These are phyloP conservation scores for Leptinotarsa tumamoca DNA, from an alignment of 2,888 invertebrate species.

Conservation along the genomic window DNA sequence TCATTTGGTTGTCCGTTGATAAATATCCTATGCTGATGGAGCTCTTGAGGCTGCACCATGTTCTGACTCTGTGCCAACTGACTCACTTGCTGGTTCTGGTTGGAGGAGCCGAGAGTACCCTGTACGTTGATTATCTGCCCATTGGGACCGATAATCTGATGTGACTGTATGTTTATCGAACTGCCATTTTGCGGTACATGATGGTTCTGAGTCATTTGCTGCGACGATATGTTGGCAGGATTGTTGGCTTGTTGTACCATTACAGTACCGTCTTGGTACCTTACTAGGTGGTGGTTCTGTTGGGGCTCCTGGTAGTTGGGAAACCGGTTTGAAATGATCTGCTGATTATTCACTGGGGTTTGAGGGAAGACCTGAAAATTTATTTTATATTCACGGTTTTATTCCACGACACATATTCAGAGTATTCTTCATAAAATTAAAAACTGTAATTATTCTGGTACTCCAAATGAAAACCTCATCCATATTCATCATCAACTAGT, in stretches of 20 bases:
- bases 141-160: conserved; percentile 70
- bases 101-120: conserved; percentile 62
- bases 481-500: no score
- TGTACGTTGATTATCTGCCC: conserved; percentile 74
- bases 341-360: conserved; percentile 51
- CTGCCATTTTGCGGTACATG: conserved; percentile 50
- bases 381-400: background rate
- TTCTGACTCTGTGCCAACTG: conserved; percentile 50
- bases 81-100: conserved; percentile 24
- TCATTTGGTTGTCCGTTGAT: conserved; percentile 61
- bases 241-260: conserved; percentile 61
- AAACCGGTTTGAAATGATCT: conserved; percentile 51
- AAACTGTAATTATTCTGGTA: no score
- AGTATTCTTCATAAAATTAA: no score
- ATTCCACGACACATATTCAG: no score
- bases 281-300: conserved; percentile 57
- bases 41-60: conserved; percentile 49
- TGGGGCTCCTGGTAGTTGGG: conserved; percentile 58
- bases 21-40: conserved; percentile 61
- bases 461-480: no score
- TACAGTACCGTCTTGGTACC: conserved; percentile 61
- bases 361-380: conserved; percentile 34
- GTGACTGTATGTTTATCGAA: conserved; percentile 55
- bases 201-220: conserved; percentile 44
- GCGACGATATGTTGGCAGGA: conserved; percentile 45